Percentiles rank a stretch among this genome's conserved stretches.
Conservation (phyloP, 2,888 invertebrate genomes). For the Patella depressa region DNA sequence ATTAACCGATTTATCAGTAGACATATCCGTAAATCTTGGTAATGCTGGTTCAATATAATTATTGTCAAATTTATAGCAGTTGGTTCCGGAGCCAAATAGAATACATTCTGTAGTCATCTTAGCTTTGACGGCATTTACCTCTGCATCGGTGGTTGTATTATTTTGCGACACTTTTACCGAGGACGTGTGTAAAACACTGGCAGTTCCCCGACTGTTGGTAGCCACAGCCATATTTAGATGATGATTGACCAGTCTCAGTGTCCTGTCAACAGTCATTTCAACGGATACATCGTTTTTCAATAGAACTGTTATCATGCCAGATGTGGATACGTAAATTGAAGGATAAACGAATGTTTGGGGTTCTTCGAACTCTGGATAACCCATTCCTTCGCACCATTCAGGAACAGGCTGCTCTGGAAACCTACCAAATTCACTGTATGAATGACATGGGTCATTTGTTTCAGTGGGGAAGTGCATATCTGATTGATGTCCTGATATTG, state of each 20-base stretch:
- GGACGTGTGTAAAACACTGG: slow-evolving; percentile 69
- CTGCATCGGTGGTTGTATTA: slow-evolving; percentile 67
- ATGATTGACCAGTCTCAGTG: slow-evolving; percentile 70
- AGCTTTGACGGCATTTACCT: slow-evolving; percentile 60
- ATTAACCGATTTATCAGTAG: slow-evolving; percentile 65
- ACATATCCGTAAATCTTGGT: slow-evolving; percentile 61
- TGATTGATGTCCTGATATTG: no score
- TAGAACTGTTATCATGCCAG: slow-evolving; percentile 70
- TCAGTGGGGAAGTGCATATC: not conserved
- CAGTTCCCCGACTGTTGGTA: slow-evolving; percentile 65
- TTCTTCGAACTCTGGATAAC: not conserved
- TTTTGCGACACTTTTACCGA: slow-evolving; percentile 70
- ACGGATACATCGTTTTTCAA: slow-evolving; percentile 69
- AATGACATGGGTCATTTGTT: not conserved
- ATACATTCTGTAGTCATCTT: slow-evolving; percentile 57
- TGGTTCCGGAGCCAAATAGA: slow-evolving; percentile 55
- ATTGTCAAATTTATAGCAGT: slow-evolving; percentile 61
- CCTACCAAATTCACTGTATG: no score
- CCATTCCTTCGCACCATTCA: no score
- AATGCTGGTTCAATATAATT: slow-evolving; percentile 48
- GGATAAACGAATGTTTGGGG: slow-evolving; percentile 56
- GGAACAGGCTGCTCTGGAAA: slow-evolving; percentile 6
- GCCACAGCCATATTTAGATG: slow-evolving; percentile 68
- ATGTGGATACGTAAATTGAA: slow-evolving; percentile 68
- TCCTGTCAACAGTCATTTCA: slow-evolving; percentile 71